Base-by-base conservation (phyloP, 2,113 vertebrate species). In the Speoplatyrhinus poulsoni region DNA sequence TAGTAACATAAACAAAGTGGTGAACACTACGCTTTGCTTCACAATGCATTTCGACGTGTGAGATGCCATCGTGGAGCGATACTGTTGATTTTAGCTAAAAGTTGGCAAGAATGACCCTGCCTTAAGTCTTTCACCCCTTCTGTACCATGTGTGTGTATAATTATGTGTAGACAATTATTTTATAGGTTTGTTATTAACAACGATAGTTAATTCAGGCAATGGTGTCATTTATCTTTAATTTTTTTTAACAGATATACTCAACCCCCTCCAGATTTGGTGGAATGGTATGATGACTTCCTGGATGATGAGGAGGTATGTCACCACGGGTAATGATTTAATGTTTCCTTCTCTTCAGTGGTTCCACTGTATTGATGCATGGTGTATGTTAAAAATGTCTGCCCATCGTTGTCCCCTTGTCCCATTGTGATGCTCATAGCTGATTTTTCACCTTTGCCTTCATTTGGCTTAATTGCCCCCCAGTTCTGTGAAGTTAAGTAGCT, bases 281-380 rank as follows among this genome's bases (percentile, higher is more conserved):
- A 99, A 78, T 99, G 98, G 98, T 99, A 96, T 94, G 97, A 99
- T 83, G 94, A 94, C 74, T 99, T 98, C 90, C 94, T 99, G 93
- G 98, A 99, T 95, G 98, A 99, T 92, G 98, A 99, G 93, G 98
- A 99, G 98, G 98, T 99, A 99, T 99, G 98, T 99, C 96, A 72
- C 49, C 91, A 79, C 96, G 95, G 96, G 96, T 97, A 98, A 98
- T 98, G 92, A 91, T 94, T 95, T 82, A 50, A 93, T 67, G 63
- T 89, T 90, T 86, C 80, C 91, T 79, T 80, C 73, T 82, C 70
- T 68, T 76, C 16, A 75, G 72, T 73, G 57, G 66, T 72, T 73
- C 68, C 60, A 60, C 62, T 76, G 48, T 61, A 13, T 55, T 64
- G 47, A 46, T 56, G 54, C 53, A 70, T 33, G 6, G 41, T 72